Percentiles rank a stretch among this genome's conserved stretches.
Evolutionary conservation across 1,140 invertebrate species (phyloP).

Genomic region (Maniola jurtina): DNA sequence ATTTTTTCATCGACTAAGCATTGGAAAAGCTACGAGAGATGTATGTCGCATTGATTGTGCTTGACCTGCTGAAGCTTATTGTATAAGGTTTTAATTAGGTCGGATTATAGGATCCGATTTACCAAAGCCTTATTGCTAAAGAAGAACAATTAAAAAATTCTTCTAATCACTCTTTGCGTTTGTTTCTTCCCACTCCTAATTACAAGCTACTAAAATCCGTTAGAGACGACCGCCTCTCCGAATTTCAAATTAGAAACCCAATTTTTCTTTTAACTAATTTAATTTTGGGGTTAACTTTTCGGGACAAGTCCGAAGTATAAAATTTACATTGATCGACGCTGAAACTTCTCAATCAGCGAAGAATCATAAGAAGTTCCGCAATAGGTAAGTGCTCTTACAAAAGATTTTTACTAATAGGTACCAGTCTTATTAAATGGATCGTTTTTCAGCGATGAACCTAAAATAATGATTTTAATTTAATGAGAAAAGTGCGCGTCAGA

Average conservation of each 20-base stretch:
- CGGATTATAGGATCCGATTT: background rate
- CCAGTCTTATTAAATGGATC: no score
- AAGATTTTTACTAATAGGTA: no score
- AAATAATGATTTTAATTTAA: no score
- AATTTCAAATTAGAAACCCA: constrained; percentile 51
- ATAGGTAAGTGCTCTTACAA: background rate
- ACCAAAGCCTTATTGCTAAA: background rate
- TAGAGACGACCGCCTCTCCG: constrained; percentile 8
- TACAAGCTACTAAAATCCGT: constrained; percentile 26
- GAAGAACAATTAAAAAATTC: background rate
- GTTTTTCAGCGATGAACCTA: no score
- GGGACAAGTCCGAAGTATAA: constrained; percentile 52
- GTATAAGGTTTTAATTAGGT: background rate
- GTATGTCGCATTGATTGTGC: no score
- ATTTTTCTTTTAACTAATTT: constrained; percentile 53
- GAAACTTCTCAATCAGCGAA: constrained; percentile 53
- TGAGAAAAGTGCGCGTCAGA: no score
- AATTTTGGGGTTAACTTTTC: constrained; percentile 49
- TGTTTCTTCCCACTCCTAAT: constrained; percentile 25
- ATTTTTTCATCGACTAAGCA: no score
- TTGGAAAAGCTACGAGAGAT: no score
- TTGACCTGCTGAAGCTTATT: no score
- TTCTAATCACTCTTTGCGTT: constrained; percentile 9
- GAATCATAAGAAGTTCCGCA: constrained; percentile 17
- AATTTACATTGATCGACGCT: constrained; percentile 43